Evolutionary conservation across 2,797 vertebrate genomes (phyloP).

Genomic region (Fistularia commersonii): DNA sequence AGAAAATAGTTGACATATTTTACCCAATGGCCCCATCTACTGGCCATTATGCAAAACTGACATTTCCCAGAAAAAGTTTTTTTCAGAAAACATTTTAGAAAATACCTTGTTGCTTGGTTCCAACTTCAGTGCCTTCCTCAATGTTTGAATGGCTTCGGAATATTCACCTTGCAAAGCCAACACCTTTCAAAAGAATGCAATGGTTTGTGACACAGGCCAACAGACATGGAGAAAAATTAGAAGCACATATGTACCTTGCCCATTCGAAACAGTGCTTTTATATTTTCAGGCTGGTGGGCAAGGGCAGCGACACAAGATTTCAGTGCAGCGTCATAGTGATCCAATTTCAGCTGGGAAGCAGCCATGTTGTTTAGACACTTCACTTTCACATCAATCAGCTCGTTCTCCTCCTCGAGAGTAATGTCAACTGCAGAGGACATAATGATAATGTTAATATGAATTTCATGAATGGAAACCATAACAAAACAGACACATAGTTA

Average conservation of each 20-base stretch:
- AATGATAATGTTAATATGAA: neutral
- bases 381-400: constrained; percentile 87
- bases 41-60: constrained; percentile 34
- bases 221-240: neutral
- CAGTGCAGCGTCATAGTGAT: constrained; percentile 89
- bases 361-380: constrained; percentile 99
- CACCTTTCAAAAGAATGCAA: constrained; percentile 70
- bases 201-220: neutral
- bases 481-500: neutral
- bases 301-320: constrained; percentile 88
- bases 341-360: constrained; percentile 91
- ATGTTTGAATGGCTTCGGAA: constrained; percentile 85
- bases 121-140: constrained; percentile 88
- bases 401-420: constrained; percentile 81
- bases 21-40: constrained; percentile 58
- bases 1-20: constrained; percentile 19
- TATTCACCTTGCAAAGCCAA: constrained; percentile 90
- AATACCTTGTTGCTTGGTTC: constrained; percentile 95
- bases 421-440: constrained; percentile 80
- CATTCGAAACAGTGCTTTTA: constrained; percentile 95
- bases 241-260: constrained; percentile 82
- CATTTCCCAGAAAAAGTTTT: neutral
- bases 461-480: neutral
- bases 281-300: constrained; percentile 87
- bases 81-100: neutral